Evolutionary conservation across 2,888 invertebrate genomes (phyloP).

Genomic region (Orthosia gracilis): DNA sequence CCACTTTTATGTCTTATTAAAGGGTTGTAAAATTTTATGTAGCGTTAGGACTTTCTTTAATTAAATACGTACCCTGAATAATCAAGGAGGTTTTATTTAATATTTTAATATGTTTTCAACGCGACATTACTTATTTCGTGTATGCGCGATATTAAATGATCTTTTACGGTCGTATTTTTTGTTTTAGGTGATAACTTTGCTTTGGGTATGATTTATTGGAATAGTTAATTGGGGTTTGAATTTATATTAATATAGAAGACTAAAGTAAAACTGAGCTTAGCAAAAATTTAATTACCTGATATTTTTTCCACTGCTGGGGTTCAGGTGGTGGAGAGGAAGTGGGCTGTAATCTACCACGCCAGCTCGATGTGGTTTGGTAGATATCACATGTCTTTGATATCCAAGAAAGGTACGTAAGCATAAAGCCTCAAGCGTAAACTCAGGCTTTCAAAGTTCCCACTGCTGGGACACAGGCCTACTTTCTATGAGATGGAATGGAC

Average conservation of each 20-base stretch:
- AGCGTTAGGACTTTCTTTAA: conserved; percentile 84
- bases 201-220: conserved; percentile 3
- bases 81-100: conserved; percentile 85
- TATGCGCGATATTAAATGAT: conserved; percentile 67
- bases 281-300: too few species aligned
- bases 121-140: conserved; percentile 71
- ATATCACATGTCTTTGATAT: too few species aligned
- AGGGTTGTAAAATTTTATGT: conserved; percentile 91
- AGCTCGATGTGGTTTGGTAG: too few species aligned
- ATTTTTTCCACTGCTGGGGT: too few species aligned
- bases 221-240: conserved; percentile 22
- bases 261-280: not conserved
- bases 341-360: too few species aligned
- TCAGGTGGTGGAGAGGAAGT: too few species aligned
- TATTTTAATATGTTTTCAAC: conserved; percentile 73
- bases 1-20: conserved; percentile 89
- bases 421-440: too few species aligned
- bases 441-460: too few species aligned
- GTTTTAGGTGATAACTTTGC: conserved; percentile 26
- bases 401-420: too few species aligned
- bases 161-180: conserved; percentile 40
- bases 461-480: too few species aligned
- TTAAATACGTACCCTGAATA: conserved; percentile 90
- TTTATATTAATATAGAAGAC: not conserved
- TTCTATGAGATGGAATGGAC: too few species aligned